Percentiles rank a stretch among this genome's conserved stretches.
These are phyloP conservation scores for Macquaria australasica DNA, from an alignment of 2,113 vertebrate species.

Conservation along the genomic window DNA sequence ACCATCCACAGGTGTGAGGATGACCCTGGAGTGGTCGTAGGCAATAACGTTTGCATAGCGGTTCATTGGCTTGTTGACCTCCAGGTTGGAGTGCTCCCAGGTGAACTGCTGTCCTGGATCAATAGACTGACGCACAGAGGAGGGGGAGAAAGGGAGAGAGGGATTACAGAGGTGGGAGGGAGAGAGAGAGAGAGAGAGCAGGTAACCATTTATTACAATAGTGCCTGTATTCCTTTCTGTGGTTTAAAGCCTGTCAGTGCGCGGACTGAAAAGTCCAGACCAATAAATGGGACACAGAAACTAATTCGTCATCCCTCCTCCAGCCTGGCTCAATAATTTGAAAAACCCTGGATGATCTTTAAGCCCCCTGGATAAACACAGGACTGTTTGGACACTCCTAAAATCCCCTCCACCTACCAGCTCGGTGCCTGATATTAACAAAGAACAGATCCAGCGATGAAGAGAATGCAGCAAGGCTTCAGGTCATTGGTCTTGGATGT, in stretches of 20 bases:
- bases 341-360: constrained; percentile 32
- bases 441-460: neutral
- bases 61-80: constrained; percentile 98
- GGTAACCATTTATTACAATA: constrained; percentile 13
- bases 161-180: neutral
- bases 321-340: constrained; percentile 26
- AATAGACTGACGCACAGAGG: constrained; percentile 85
- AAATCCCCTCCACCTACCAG: neutral
- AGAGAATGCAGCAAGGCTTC: neutral
- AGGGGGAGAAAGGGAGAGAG: neutral
- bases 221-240: neutral
- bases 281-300: constrained; percentile 2
- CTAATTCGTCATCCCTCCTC: neutral
- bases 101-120: constrained; percentile 98
- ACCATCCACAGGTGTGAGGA: constrained; percentile 93
- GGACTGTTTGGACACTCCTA: neutral
- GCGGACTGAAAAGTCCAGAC: neutral
- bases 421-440: neutral
- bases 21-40: constrained; percentile 96
- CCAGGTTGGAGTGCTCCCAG: constrained; percentile 97
- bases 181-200: constrained; percentile 4
- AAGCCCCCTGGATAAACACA: constrained; percentile 10
- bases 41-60: constrained; percentile 98
- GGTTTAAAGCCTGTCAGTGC: constrained; percentile 14
- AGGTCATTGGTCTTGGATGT: neutral